Conservation (phyloP, 2,888 invertebrate genomes). For the Myathropa florea region DNA sequence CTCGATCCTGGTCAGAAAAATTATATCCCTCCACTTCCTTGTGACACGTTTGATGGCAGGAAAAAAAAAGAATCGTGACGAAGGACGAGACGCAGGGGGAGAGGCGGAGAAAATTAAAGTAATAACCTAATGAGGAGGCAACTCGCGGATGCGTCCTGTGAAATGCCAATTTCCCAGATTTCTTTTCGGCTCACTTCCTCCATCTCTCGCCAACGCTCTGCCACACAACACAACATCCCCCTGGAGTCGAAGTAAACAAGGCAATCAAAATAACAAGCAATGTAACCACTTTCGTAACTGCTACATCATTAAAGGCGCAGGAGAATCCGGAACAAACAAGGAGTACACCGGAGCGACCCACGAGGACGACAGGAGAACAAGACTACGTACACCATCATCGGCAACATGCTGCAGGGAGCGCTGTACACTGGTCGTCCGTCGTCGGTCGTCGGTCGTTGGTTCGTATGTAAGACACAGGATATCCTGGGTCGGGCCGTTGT, state of each 20-base stretch:
- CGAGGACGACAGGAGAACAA: background rate
- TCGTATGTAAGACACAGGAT: background rate
- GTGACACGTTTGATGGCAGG: conserved; percentile 10
- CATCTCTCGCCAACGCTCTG: background rate
- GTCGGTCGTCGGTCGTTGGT: background rate
- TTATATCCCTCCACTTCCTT: conserved; percentile 23
- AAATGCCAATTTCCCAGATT: conserved; percentile 37
- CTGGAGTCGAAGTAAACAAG: conserved; percentile 47
- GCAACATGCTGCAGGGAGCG: conserved; percentile 3
- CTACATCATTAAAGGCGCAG: conserved; percentile 58
- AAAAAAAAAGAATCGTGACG: background rate
- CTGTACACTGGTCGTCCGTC: background rate
- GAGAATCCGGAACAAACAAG: conserved; percentile 35
- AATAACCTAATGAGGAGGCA: conserved; percentile 36
- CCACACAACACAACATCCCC: background rate
- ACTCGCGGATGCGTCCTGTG: conserved; percentile 8
- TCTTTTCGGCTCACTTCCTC: background rate
- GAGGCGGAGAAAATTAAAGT: conserved; percentile 4
- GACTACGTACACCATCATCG: background rate
- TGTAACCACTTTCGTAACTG: conserved; percentile 61
- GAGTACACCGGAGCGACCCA: background rate
- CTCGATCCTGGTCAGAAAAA: conserved; percentile 10
- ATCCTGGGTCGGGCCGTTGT: conserved; percentile 28
- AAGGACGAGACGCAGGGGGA: background rate
- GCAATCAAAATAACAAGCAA: conserved; percentile 66